Base-by-base conservation (phyloP, 2,888 invertebrate species). In the Chaitophorus viminalis region DNA sequence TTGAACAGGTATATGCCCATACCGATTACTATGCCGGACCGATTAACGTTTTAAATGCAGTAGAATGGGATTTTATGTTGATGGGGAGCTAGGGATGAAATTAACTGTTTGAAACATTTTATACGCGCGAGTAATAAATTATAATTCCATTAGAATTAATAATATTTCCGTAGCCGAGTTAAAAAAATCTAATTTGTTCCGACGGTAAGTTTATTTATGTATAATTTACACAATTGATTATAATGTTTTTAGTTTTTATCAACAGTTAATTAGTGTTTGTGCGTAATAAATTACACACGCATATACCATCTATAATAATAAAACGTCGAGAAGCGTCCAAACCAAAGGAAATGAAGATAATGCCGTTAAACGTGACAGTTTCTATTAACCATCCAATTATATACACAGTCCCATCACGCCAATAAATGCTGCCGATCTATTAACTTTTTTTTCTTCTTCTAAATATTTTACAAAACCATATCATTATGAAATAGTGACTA, bases 201-300 rank as follows among this genome's bases (percentile, higher is more conserved):
- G 9, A 77, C 77, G 31, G 52, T 4, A 52, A 54, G 21, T 77
- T 11, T 77, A 31, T 77, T 29, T 54, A 54, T 31, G 76, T 52
- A 52, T 76, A 36, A 14, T 11, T 39, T 52, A 31, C 29, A 77
- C 52, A 77, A 77, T 77, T 77, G 52, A 77, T 77, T 77, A 77
- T 9, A 60, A 60, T 6, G 60, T 60, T 60, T 77, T 46, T 46
- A 46, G 14, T 46, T 77, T 77, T 52, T 77, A 77, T 77, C 52
- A 52, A 31, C 21, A 52, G 31, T 77, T 77, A 52, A 1, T 77
- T 33, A 54, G 52, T 77, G 77, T 77, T 77, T 77, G 46, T 54
- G n/a, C n/a, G 77, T 77, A 52, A 54, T 77, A 77, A 77, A 77
- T 77, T 77, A 33, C 25, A 60, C 54, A n/a, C 60, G 29, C 31